Evolutionary conservation across 2,888 invertebrate genomes (phyloP).

Genomic region (Ennomos erosarius): DNA sequence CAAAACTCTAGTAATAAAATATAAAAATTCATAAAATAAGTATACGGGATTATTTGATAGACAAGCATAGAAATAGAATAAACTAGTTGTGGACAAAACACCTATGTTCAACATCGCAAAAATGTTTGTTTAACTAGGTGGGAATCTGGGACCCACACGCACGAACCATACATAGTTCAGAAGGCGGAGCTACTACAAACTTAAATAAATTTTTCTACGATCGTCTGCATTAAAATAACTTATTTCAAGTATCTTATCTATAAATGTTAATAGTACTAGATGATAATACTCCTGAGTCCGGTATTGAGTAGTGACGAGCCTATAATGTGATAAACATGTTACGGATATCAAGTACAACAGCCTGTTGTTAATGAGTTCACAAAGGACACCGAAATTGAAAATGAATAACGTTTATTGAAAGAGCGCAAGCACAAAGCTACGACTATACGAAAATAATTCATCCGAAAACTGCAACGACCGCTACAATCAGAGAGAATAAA

Average conservation of each 20-base stretch:
- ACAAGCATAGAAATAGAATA: too few species aligned
- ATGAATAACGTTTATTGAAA: conserved; percentile 17
- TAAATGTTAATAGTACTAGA: conserved; percentile 21
- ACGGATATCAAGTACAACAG: conserved; percentile 6
- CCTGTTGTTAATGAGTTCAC: conserved; percentile 6
- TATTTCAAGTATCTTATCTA: conserved; percentile 34
- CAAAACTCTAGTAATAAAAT: too few species aligned
- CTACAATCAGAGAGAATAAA: conserved; percentile 19
- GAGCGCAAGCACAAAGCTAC: conserved; percentile 7
- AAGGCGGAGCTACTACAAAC: too few species aligned
- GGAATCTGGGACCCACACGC: too few species aligned
- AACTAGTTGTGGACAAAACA: too few species aligned
- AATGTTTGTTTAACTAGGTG: too few species aligned
- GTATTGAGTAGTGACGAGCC: conserved; percentile 17
- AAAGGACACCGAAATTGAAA: conserved; percentile 18
- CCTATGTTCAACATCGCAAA: too few species aligned
- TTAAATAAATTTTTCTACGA: too few species aligned
- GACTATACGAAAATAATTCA: conserved; percentile 22
- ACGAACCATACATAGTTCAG: too few species aligned
- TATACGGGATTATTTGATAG: too few species aligned
- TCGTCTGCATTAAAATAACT: too few species aligned
- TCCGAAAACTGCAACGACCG: conserved; percentile 24
- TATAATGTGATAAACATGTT: conserved; percentile 18
- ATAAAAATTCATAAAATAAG: too few species aligned
- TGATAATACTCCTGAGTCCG: conserved; percentile 36